These are phyloP conservation scores for Smittia aterrima DNA, from an alignment of 2,888 invertebrate species.

Conservation along the genomic window DNA sequence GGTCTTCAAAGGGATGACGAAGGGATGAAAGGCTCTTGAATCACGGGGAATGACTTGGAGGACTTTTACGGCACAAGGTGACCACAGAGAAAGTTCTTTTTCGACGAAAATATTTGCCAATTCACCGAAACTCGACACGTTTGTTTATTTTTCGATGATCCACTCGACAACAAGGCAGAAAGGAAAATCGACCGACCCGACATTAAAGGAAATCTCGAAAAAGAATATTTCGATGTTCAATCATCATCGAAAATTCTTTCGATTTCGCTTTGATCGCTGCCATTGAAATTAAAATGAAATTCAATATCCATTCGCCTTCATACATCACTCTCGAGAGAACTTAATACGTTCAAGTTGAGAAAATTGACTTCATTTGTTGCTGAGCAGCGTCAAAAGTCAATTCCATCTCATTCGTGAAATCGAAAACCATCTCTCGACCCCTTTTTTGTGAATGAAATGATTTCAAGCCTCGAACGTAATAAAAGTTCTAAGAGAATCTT, in stretches of 20 bases:
- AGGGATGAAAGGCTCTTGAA: background rate
- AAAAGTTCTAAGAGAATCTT: too few relatives aligned
- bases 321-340: background rate
- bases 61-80: background rate
- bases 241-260: background rate
- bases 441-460: too few relatives aligned
- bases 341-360: background rate
- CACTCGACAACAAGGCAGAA: background rate
- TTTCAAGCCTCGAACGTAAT: too few relatives aligned
- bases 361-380: background rate
- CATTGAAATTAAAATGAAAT: constrained; percentile 11
- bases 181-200: background rate
- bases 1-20: background rate
- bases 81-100: background rate
- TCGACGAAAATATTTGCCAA: constrained; percentile 35
- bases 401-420: background rate
- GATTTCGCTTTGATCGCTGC: too few relatives aligned
- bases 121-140: constrained; percentile 21
- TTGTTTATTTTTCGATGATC: background rate
- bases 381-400: background rate
- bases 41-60: background rate
- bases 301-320: constrained; percentile 2
- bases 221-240: constrained; percentile 18
- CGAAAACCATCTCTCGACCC: background rate
- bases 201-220: background rate